Conservation (phyloP, 2,888 invertebrate species). For the Lucinisca nassula region DNA sequence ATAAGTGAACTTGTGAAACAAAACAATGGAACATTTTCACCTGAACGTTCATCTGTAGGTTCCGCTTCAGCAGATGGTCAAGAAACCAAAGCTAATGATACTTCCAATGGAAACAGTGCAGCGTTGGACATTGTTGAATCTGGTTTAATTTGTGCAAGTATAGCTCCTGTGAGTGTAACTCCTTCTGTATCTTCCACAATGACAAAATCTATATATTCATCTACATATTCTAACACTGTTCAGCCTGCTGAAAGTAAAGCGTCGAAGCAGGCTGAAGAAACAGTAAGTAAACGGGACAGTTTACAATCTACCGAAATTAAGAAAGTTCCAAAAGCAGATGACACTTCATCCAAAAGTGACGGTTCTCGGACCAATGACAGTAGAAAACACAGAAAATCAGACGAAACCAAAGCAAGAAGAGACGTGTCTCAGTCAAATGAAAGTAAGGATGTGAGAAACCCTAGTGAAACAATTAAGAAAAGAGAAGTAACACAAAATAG, state of each 20-base stretch:
- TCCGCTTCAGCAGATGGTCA: constrained; percentile 9
- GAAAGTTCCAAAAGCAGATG: background rate
- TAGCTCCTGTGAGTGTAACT: background rate
- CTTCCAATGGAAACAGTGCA: background rate
- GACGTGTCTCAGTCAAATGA: background rate
- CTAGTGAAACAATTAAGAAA: background rate
- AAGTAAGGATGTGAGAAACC: background rate
- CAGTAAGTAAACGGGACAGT: background rate
- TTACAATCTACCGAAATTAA: background rate
- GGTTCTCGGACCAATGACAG: constrained; percentile 28
- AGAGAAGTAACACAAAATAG: background rate
- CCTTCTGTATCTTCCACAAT: background rate
- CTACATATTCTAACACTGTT: too few relatives aligned
- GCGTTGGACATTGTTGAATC: background rate
- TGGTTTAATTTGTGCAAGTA: background rate
- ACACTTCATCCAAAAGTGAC: background rate
- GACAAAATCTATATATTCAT: background rate
- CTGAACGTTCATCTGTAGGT: constrained; percentile 8
- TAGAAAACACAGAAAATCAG: background rate
- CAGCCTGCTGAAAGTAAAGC: background rate
- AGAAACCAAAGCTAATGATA: background rate
- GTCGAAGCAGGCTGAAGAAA: background rate
- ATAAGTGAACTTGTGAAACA: constrained; percentile 81
- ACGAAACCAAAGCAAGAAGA: background rate
- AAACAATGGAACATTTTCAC: constrained; percentile 49